Evolutionary conservation across 2,888 invertebrate species (phyloP), one percentile per base, ranked within the genome.

Genomic region (Trypoxylon attenuatum): DNA sequence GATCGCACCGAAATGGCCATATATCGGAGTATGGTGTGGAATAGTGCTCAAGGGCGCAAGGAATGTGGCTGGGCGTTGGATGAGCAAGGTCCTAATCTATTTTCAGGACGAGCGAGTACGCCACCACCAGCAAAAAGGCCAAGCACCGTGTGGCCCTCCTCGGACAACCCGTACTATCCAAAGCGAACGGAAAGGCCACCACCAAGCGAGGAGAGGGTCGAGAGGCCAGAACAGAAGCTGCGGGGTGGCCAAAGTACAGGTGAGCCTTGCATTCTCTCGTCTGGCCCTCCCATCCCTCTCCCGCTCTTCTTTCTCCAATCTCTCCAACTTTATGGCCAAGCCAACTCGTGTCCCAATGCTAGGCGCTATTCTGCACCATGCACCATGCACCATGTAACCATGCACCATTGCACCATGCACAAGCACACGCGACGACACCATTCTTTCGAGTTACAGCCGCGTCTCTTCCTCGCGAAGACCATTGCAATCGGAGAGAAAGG

Each of bases 101-200:
- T 83, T 87, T 71, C 84, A 87, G 87, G 85, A 70, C 82, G 80
- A 77, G 81, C 83, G 77, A 83, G 82, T 77, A 87, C 84, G 58
- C 81, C 83, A 71, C 78, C 84, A 62, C 84, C 85, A 65, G 75
- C 82, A 60, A 81, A 76, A 77, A 84, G 82, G 77, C 77, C 78
- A 60, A 86, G 86, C 71, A 87, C 87, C 52, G 71, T 82, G 52
- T 86, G 87, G 87, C 86, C 87, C 49, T 78, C 84, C 61, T 77
- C 82, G 57, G 82, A 87, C 80, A 82, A 84, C 77, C 84, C 85
- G 58, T 81, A 84, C 78, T 78, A 84, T 75, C 80, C 86, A 69
- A 84, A 84, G 77, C 81, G 84, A 80, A 87, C 87, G 56, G 87
- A 87, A 76, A 80, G 80, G 70, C 87, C 87, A 64, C 75, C 75